phyloP scores from a whole-genome alignment of 2,113 vertebrate genomes.

The Brachypodius melanocephalos region DNA sequence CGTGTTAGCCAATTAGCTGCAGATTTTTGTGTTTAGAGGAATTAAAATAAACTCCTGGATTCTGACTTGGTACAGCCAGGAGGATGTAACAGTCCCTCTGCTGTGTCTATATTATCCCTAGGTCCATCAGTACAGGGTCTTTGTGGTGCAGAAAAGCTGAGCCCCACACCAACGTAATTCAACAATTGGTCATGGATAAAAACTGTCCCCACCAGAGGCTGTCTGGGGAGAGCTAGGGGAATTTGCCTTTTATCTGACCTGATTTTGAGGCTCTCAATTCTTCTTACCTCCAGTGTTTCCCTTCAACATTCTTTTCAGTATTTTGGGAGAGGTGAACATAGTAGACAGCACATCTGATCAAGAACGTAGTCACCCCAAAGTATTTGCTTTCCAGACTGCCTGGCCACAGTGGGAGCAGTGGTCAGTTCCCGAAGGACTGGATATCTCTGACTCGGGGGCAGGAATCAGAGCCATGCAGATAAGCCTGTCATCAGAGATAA shows the following conservation, averaged over 20 bases:
- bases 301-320: not conserved
- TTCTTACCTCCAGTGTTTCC: not conserved
- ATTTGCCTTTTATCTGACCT: not conserved
- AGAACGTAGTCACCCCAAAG: not conserved
- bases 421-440: conserved; percentile 65
- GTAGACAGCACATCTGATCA: not conserved
- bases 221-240: not conserved
- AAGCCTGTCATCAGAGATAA: conserved; percentile 76
- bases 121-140: not conserved
- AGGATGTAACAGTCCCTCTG: not conserved
- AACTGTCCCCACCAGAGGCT: not conserved
- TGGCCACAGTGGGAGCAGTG: conserved; percentile 40
- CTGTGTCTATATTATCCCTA: not conserved
- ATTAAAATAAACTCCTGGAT: not conserved
- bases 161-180: not conserved
- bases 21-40: not conserved
- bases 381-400: not conserved
- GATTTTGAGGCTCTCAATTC: not conserved
- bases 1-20: conserved; percentile 5
- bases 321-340: not conserved
- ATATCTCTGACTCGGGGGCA: conserved; percentile 53
- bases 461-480: conserved; percentile 76
- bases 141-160: accelerated
- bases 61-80: not conserved
- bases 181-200: not conserved